Base-by-base conservation (phyloP, 1,140 invertebrate species). In the Hesperophylax magnus region DNA sequence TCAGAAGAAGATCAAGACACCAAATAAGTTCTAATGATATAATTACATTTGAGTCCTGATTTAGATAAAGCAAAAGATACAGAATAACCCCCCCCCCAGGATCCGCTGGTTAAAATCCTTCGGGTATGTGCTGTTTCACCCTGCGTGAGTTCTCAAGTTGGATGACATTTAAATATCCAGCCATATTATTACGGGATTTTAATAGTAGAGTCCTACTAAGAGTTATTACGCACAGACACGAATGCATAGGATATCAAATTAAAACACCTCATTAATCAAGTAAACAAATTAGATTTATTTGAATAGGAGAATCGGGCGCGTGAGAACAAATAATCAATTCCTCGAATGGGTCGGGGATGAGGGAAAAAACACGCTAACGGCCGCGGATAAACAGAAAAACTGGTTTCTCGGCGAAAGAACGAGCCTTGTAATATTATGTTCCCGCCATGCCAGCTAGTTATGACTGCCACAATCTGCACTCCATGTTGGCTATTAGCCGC, bases 281-380 rank as follows among this genome's bases (percentile, higher is more conserved):
- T 39, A 39, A 39, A 27, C 61, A 27, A 9, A 17, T 15, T 31
- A 4, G 17, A 20, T 52, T 39, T 52, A 72, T 72, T 72, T 52
- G 67, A 71, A 71, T 71, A 71, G 18, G n/a, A 71, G 47, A 39
- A 39, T 18, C 17, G 34, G n/a, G 39, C 34, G 34, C 67, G 67
- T 52, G 67, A 20, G 34, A 71, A 71, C 52, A 9, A 52, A 52
- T 71, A 52, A 71, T 71, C 67, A 71, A 71, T 71, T 71, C 34
- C 47, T 52, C 15, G 67, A 71, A 52, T 39, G 47, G 31, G n/a
- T 9, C 34, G 39, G 34, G 67, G 18, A 27, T 20, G 67, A 52
- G 67, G 67, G 67, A 71, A 71, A 39, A 71, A 47, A 22, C 24
- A 22, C 18, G n/a, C 54, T n/a, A 60, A 60, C 56, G 17, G 54